Percentiles rank a stretch among this genome's conserved stretches.
Evolutionary conservation across 2,888 invertebrate genomes (phyloP).

Genomic region (Hirudinaria manillensis): DNA sequence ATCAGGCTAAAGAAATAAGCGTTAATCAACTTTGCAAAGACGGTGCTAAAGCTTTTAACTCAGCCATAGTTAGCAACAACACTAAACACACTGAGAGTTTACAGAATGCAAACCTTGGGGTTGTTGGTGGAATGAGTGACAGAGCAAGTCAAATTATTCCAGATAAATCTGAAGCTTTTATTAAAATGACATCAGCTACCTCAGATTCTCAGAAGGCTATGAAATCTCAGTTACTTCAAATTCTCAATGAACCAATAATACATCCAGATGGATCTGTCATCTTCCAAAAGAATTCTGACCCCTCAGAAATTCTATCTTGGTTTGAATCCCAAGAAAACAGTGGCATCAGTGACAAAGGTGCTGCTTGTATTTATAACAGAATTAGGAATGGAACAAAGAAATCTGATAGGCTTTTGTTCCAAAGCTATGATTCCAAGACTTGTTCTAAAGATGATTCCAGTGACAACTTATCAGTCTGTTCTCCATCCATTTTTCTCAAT

Average conservation of each 20-base stretch:
- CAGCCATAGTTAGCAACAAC: too few species aligned
- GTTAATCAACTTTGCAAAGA: too few species aligned
- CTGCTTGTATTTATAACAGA: too few species aligned
- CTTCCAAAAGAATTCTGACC: slow-evolving; percentile 8
- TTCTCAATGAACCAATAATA: slow-evolving; percentile 8
- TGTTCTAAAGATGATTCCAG: not conserved
- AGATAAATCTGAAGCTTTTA: too few species aligned
- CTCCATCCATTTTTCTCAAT: not conserved
- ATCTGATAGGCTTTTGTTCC: not conserved
- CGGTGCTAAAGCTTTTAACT: too few species aligned
- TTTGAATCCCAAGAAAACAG: not conserved
- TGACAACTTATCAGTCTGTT: not conserved
- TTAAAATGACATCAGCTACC: too few species aligned
- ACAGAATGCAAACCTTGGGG: too few species aligned
- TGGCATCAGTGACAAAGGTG: not conserved
- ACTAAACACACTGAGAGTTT: too few species aligned
- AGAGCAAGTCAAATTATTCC: too few species aligned
- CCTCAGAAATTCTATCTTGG: slow-evolving; percentile 8
- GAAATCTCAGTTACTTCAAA: slow-evolving; percentile 1
- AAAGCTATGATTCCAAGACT: not conserved
- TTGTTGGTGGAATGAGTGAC: too few species aligned
- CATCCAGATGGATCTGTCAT: slow-evolving; percentile 15
- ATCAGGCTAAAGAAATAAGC: too few species aligned
- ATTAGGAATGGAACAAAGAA: not conserved
- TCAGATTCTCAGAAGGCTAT: not conserved